Evolutionary conservation across 2,113 vertebrate species (phyloP).

Genomic region (Scomber japonicus): DNA sequence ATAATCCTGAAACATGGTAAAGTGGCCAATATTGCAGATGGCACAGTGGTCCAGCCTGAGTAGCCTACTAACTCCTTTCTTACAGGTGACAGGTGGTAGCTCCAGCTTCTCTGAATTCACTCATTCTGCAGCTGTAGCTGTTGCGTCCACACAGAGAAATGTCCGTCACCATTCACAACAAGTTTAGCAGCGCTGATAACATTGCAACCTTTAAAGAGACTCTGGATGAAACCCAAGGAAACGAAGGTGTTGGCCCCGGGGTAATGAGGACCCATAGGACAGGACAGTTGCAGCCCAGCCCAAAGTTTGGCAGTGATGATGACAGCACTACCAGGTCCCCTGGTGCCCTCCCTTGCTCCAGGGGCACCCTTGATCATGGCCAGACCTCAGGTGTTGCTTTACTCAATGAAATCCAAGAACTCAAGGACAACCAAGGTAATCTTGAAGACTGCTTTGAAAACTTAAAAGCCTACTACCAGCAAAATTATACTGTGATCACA

Average conservation of each 20-base stretch:
- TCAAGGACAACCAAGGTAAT: conserved; percentile 91
- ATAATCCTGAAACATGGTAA: too few relatives aligned
- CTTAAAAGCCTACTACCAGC: conserved; percentile 94
- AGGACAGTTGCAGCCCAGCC: conserved; percentile 92
- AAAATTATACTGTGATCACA: conserved; percentile 94
- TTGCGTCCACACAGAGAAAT: conserved; percentile 97
- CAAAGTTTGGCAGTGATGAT: conserved; percentile 97
- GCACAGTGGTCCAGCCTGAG: too few relatives aligned
- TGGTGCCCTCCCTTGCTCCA: conserved; percentile 92
- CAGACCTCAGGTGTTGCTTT: conserved; percentile 91
- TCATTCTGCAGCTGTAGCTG: conserved; percentile 95
- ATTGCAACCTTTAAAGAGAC: conserved; percentile 93
- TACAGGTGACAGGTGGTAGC: conserved; percentile 93
- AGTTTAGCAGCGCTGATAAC: conserved; percentile 96
- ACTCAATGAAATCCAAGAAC: conserved; percentile 94
- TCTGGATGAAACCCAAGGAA: conserved; percentile 91
- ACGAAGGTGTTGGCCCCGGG: conserved; percentile 82
- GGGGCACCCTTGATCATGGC: conserved; percentile 90
- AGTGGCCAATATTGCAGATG: too few relatives aligned
- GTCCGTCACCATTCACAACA: conserved; percentile 93
- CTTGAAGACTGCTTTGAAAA: conserved; percentile 95
- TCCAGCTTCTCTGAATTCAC: conserved; percentile 97
- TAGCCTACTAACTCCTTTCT: not conserved
- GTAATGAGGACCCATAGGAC: conserved; percentile 87
- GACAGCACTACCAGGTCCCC: conserved; percentile 93